Conservation (phyloP, 1,140 invertebrate species). For the Camponotus pennsylvanicus region DNA sequence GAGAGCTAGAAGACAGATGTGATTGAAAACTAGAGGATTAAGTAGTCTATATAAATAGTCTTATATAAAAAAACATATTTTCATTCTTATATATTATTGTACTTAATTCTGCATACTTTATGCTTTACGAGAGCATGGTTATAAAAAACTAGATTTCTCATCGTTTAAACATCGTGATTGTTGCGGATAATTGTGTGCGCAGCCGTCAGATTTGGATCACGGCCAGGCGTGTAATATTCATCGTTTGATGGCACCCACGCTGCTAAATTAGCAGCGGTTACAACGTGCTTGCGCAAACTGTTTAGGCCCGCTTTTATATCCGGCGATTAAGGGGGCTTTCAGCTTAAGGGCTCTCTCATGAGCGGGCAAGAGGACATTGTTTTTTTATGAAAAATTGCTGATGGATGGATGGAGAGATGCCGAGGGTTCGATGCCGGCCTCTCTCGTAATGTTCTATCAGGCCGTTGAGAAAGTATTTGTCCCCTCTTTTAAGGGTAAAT, state of each 20-base stretch:
- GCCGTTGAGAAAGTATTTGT: conserved; percentile 27
- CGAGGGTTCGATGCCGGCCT: not conserved
- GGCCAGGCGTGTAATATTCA: conserved; percentile 66
- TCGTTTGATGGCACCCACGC: conserved; percentile 24
- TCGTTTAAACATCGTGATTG: conserved; percentile 21
- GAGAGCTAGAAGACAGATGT: not conserved
- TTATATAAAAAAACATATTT: not conserved
- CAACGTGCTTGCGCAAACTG: conserved; percentile 66
- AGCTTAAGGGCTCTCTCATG: conserved; percentile 23
- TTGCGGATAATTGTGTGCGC: conserved; percentile 46
- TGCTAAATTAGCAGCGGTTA: conserved; percentile 72
- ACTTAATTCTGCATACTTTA: not conserved
- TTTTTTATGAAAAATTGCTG: conserved; percentile 70
- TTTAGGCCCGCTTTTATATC: conserved; percentile 69
- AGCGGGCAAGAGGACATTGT: conserved; percentile 19
- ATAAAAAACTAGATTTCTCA: conserved; percentile 45
- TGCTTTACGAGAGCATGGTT: not conserved
- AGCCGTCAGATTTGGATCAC: conserved; percentile 61
- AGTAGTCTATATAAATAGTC: not conserved
- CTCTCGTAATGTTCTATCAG: conserved; percentile 33
- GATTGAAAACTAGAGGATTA: not conserved
- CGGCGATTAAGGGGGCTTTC: conserved; percentile 70
- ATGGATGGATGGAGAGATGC: conserved; percentile 18
- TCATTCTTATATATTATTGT: not conserved
- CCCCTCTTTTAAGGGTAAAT: conserved; percentile 19